phyloP scores from a whole-genome alignment of 2,113 vertebrate genomes.

The Pongo pygmaeus region DNA sequence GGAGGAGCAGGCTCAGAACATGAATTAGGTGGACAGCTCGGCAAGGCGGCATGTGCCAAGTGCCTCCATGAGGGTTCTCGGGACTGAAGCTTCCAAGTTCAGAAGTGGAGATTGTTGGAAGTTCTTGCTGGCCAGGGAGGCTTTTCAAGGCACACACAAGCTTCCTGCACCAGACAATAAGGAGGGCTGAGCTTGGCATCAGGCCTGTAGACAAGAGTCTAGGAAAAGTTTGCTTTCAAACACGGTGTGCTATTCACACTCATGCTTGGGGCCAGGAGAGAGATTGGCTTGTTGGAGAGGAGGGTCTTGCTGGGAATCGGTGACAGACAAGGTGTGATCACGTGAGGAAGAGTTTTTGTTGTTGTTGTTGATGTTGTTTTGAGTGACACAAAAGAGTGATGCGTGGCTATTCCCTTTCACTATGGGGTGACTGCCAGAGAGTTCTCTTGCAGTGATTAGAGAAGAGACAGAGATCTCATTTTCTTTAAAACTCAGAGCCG shows the following conservation, averaged over 20 bases:
- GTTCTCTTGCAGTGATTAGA: not conserved
- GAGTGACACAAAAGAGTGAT: not conserved
- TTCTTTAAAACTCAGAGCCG: not conserved
- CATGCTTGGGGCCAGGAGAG: too few species aligned
- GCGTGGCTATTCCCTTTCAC: not conserved
- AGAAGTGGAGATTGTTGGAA: not conserved
- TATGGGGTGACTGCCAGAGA: not conserved
- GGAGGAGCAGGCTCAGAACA: not conserved
- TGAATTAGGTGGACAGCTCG: not conserved
- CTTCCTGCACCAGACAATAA: not conserved
- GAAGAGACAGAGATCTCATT: not conserved
- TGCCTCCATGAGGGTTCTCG: not conserved
- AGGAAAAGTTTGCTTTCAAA: not conserved
- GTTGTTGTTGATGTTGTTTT: not conserved
- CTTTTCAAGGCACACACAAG: not conserved
- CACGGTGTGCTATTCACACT: not conserved
- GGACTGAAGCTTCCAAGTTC: not conserved
- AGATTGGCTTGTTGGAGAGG: not conserved
- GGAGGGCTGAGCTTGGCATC: not conserved
- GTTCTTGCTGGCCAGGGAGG: not conserved
- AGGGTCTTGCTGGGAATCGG: not conserved
- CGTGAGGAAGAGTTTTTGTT: not conserved
- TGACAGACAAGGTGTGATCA: not conserved
- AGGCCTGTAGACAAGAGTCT: not conserved
- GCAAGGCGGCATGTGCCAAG: not conserved